These are phyloP conservation scores for Centropus bengalensis DNA, from an alignment of 2,113 vertebrate species.

Conservation along the genomic window DNA sequence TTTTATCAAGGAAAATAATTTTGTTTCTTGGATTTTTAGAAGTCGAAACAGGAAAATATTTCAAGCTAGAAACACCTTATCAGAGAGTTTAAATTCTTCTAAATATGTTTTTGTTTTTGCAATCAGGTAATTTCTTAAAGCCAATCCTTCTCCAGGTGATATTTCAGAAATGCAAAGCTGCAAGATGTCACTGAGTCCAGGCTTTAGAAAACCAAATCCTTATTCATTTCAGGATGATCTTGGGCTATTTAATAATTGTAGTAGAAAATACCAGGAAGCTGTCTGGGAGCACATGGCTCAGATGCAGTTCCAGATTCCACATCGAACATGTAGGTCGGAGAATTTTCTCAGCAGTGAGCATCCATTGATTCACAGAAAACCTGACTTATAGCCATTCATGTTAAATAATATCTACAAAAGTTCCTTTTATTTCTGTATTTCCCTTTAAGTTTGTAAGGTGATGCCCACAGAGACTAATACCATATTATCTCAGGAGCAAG, in stretches of 20 bases:
- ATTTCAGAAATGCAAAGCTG: background rate
- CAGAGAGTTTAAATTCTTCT: background rate
- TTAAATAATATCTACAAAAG: background rate
- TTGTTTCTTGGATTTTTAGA: background rate
- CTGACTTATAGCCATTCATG: background rate
- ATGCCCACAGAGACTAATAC: background rate
- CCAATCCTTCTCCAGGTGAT: background rate
- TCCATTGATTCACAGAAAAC: constrained; percentile 23
- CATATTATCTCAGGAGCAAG: background rate
- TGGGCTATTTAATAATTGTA: background rate
- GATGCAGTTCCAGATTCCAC: constrained; percentile 5
- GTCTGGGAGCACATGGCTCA: background rate
- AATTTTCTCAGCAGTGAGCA: constrained; percentile 52
- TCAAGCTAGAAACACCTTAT: background rate
- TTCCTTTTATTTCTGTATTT: constrained; percentile 10
- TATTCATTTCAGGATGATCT: background rate
- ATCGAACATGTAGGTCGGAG: background rate
- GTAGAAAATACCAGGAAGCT: background rate
- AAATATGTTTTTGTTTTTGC: background rate
- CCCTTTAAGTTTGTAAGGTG: background rate
- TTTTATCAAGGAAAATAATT: background rate
- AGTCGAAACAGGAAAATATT: background rate
- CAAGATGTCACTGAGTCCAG: background rate
- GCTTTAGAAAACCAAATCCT: background rate
- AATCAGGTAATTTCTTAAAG: background rate